Base-by-base conservation (phyloP, 2,888 invertebrate species). In the Drosophila parthenogenetica region DNA sequence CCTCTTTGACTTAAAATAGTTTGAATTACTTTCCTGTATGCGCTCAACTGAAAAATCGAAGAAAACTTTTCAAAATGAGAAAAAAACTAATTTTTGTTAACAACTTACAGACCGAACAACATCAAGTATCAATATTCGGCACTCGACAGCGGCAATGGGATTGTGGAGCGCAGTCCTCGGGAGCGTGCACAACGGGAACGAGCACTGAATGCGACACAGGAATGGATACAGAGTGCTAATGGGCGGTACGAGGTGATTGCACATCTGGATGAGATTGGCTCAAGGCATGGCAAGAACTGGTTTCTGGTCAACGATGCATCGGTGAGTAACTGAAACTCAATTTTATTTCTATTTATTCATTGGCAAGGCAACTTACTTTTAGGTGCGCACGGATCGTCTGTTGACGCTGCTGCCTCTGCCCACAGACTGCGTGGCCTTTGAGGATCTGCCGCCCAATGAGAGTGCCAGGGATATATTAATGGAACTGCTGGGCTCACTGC, bases 251-350 rank as follows among this genome's bases (percentile, higher is more conserved):
- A 95, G 82, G 94, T 97, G 77, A 94, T 96, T 81, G 95, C 96
- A 55, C 96, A 97, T 88, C 93, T 98, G 74, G 95, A 95, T 87
- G 94, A 95, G 76, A 95, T 98, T 73, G 98, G 98, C 10, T 96
- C 96, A 42, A 94, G 98, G 59, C 93, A 95, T 57, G 96, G 96
- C 92, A 98, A 98, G 91, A 95, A 97, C 91, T 98, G 98, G 98
- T 98, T 98, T 91, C 94, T 96, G 25, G 96, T 98, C 67, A 95
- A 95, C 88, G 98, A 98, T 92, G 95, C 95, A 80, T 95, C 95
- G 92, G 95, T 95, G 74, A 81, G 90, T 62, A 2, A 8, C 3
- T 17, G 8, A 35, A 35, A 3, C 4, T 1, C 3, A 13, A 11
- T 32, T 32, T 8, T 1, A 4, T 10, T 32, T 32, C 8, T 1